Percentiles rank a stretch among this genome's conserved stretches.
phyloP scores from a whole-genome alignment of 2,113 vertebrate species.

The Odobenus rosmarus region DNA sequence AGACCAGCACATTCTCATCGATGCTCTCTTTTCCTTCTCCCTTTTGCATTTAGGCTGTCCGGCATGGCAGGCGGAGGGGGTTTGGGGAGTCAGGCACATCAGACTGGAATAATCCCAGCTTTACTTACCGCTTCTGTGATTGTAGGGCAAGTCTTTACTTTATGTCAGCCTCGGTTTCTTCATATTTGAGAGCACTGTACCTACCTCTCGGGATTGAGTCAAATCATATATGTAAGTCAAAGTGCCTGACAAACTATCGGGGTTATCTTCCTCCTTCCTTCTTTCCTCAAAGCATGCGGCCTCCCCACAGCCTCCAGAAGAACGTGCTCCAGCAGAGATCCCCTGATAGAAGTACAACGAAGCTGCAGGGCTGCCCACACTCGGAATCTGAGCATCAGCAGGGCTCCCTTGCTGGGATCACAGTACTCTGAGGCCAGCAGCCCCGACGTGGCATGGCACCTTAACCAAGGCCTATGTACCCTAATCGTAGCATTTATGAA shows the following conservation, averaged over 20 bases:
- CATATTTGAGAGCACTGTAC: background rate
- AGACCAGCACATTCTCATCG: background rate
- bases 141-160: background rate
- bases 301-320: background rate
- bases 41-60: background rate
- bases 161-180: background rate
- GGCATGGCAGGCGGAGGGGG: background rate
- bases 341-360: background rate
- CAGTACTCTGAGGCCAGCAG: background rate
- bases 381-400: background rate
- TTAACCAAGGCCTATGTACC: background rate
- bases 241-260: background rate
- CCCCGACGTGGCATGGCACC: background rate
- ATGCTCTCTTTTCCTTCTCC: background rate
- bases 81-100: background rate
- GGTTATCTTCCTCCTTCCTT: background rate
- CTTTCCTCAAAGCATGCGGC: too few relatives aligned
- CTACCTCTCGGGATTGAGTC: background rate
- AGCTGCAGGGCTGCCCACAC: too few relatives aligned
- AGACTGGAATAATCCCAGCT: background rate
- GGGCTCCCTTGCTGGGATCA: background rate
- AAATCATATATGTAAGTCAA: background rate
- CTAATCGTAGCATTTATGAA: background rate
- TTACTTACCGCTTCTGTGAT: background rate
- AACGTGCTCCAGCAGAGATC: background rate